These are phyloP conservation scores for Ennomos fuscantarius DNA, from an alignment of 2,888 invertebrate genomes.

Conservation along the genomic window DNA sequence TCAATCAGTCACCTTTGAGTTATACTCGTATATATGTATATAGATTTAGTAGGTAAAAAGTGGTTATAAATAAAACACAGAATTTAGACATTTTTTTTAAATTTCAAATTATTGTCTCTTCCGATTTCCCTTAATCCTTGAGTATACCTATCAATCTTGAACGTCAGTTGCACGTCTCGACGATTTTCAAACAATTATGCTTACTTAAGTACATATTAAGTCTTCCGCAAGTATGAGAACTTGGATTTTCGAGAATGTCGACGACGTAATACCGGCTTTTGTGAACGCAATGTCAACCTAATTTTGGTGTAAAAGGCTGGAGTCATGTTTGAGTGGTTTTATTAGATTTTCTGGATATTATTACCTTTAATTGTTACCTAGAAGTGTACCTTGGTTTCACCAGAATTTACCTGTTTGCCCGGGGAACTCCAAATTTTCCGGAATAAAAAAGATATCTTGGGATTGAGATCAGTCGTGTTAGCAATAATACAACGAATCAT, in stretches of 20 bases:
- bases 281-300: conserved; percentile 29
- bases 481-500: no score
- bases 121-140: conserved; percentile 49
- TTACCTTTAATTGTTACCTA: no score
- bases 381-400: no score
- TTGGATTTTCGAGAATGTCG: conserved; percentile 39
- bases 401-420: no score
- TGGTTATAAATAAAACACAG: not conserved
- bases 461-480: no score
- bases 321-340: not conserved
- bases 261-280: conserved; percentile 34
- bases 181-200: conserved; percentile 77
- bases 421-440: no score
- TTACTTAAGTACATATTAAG: conserved; percentile 74
- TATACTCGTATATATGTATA: no score
- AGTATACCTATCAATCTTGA: conserved; percentile 71
- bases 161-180: conserved; percentile 72
- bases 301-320: conserved; percentile 19
- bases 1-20: no score
- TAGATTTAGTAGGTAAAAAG: no score
- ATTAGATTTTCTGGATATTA: not conserved
- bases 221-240: conserved; percentile 49
- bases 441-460: no score
- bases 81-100: no score
- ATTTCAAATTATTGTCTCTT: no score